Conservation (phyloP, 2,888 invertebrate species). For the Brenthis hecate region DNA sequence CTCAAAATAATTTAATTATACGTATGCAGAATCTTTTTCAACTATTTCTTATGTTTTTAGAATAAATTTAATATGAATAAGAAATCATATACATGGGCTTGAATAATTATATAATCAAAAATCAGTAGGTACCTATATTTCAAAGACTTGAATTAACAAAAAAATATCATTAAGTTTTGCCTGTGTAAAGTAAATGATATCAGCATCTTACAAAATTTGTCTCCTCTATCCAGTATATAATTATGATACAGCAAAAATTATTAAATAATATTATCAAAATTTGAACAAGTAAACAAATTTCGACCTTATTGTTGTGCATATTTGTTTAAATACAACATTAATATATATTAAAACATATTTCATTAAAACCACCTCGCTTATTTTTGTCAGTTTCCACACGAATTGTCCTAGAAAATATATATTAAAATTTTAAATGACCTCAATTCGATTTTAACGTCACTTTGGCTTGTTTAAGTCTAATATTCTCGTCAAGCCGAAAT, state of each 20-base stretch:
- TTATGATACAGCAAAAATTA: not conserved
- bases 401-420: slow-evolving; percentile 17
- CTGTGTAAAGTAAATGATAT: too few relatives aligned
- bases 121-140: too few relatives aligned
- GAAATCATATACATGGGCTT: too few relatives aligned
- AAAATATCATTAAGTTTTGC: too few relatives aligned
- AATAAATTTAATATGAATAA: too few relatives aligned
- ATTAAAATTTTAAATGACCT: slow-evolving; percentile 28
- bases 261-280: not conserved
- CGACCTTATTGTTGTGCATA: not conserved
- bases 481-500: slow-evolving; percentile 32
- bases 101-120: too few relatives aligned
- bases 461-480: slow-evolving; percentile 34
- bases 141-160: too few relatives aligned
- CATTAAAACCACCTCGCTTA: not conserved
- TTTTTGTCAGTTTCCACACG: not conserved
- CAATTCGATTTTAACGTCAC: slow-evolving; percentile 25
- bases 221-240: too few relatives aligned
- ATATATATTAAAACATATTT: not conserved
- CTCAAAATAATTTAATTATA: too few relatives aligned
- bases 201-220: too few relatives aligned
- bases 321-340: not conserved
- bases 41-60: too few relatives aligned
- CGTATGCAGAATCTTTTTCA: too few relatives aligned
- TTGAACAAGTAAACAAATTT: slow-evolving; percentile 1